Evolutionary conservation across 2,113 vertebrate species (phyloP).

Genomic region (Oncorhynchus masou): DNA sequence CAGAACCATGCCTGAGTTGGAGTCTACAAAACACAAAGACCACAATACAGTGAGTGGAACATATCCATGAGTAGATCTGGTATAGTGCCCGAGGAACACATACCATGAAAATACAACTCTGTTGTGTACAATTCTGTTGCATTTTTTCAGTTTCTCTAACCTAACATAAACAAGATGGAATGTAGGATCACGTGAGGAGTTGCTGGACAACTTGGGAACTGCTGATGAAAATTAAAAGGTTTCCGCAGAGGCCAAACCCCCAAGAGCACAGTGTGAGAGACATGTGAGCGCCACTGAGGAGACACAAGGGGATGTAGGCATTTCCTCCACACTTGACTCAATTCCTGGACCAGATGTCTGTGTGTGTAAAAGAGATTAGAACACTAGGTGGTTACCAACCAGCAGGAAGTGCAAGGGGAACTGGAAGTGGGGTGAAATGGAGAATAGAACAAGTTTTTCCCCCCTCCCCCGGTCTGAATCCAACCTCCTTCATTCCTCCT

Average conservation of each 20-base stretch:
- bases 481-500: constrained; percentile 32
- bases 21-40: constrained; percentile 48
- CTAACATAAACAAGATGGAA: background rate
- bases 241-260: constrained; percentile 34
- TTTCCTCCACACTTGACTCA: constrained; percentile 59
- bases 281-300: constrained; percentile 21
- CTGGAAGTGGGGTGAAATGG: constrained; percentile 48
- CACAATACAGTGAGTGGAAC: constrained; percentile 6
- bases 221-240: constrained; percentile 39
- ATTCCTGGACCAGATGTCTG: constrained; percentile 53
- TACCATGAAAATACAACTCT: background rate
- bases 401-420: constrained; percentile 48
- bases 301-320: constrained; percentile 52
- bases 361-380: constrained; percentile 52
- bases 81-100: background rate
- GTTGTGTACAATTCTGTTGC: background rate
- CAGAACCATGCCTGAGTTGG: constrained; percentile 68
- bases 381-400: constrained; percentile 31
- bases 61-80: constrained; percentile 1
- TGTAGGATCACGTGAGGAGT: constrained; percentile 10
- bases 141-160: background rate
- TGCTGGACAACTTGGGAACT: constrained; percentile 35
- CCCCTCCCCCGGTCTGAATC: constrained; percentile 25
- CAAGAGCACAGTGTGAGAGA: background rate
- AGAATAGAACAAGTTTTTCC: constrained; percentile 35